Evolutionary conservation across 2,113 vertebrate species (phyloP), one percentile per base, ranked within the genome.

Genomic region (Ptychochromis oligacanthus): DNA sequence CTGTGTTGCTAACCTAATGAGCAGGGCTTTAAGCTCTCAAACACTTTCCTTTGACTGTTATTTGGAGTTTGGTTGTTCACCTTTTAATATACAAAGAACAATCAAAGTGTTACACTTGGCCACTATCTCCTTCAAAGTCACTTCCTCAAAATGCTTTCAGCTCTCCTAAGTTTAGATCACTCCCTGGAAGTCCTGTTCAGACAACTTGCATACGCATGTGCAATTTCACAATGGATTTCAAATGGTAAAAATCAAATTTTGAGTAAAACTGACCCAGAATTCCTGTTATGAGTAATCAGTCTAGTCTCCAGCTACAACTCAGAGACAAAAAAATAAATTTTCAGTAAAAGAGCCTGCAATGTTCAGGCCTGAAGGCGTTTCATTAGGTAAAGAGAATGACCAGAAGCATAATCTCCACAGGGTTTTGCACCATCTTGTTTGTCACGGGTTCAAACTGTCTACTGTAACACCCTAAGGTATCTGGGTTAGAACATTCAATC

Each of bases 71-170:
- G 10, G 43, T 31, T 70, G 24, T 31, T 24, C 0, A 70, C 10
- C 43, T 52, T 52, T 0, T 26, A 67, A 46, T 22, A 46, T 26
- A 67, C 18, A 70, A 46, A 4, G 43, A 4, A 28, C 15, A 20
- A 49, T 70, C 64, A 5, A 49, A 70, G 4, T 0, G 0, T 20
- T 5, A 52, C 10, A 70, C 40, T 0, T 67, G 64, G 22, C 64
- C 40, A 46, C 24, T 17, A 28, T 26, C 24, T 72, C 43, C 17
- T 52, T 72, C 2, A 72, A 17, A 49, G 24, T 72, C 24, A 20
- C 24, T 0, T 70, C 65, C 49, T 0, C 24, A 36, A 40, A 65
- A 65, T 15, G 13, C 0, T 65, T 65, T 65, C n/a, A 65, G 13
- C 0, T 15, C 36, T 24, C 13, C 36, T 40, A 24, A 65, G n/a